phyloP scores from a whole-genome alignment of 1,140 invertebrate species.

The Plodia interpunctella region DNA sequence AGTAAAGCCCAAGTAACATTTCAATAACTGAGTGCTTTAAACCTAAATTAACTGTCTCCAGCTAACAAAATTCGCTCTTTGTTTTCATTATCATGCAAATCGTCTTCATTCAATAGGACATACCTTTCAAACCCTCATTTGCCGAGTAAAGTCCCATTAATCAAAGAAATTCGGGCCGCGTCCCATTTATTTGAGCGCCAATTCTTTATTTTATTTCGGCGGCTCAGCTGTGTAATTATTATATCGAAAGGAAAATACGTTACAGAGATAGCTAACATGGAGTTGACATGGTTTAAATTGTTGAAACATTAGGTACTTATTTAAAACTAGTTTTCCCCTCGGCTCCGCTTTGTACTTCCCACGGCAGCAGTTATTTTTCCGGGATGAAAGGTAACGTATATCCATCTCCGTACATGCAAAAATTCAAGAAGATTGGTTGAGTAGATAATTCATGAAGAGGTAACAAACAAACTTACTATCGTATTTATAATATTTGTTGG shows the following conservation, averaged over 20 bases:
- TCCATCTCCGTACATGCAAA: too few relatives aligned
- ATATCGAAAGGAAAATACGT: slow-evolving; percentile 10
- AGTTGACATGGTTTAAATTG: too few relatives aligned
- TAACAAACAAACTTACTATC: too few relatives aligned
- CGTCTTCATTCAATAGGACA: slow-evolving; percentile 16
- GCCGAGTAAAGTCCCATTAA: slow-evolving; percentile 21
- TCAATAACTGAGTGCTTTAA: slow-evolving; percentile 9
- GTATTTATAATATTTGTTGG: too few relatives aligned
- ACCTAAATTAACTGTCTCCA: slow-evolving; percentile 1
- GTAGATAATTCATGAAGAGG: too few relatives aligned
- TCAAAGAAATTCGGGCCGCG: slow-evolving; percentile 26
- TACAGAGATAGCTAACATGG: neutral
- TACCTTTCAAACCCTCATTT: slow-evolving; percentile 22
- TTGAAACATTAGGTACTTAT: too few relatives aligned
- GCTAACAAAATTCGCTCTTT: slow-evolving; percentile 13
- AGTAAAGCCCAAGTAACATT: neutral
- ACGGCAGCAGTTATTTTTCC: too few relatives aligned
- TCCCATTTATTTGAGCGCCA: slow-evolving; percentile 16
- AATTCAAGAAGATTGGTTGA: too few relatives aligned
- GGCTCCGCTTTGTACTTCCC: too few relatives aligned
- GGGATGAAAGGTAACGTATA: too few relatives aligned
- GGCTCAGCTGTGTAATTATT: slow-evolving; percentile 22
- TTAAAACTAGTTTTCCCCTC: too few relatives aligned
- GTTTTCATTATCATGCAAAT: slow-evolving; percentile 21
- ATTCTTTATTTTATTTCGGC: slow-evolving; percentile 18